Percentiles rank a stretch among this genome's conserved stretches.
Conservation (phyloP, 2,113 vertebrate genomes). For the Poeciliopsis retropinna region DNA sequence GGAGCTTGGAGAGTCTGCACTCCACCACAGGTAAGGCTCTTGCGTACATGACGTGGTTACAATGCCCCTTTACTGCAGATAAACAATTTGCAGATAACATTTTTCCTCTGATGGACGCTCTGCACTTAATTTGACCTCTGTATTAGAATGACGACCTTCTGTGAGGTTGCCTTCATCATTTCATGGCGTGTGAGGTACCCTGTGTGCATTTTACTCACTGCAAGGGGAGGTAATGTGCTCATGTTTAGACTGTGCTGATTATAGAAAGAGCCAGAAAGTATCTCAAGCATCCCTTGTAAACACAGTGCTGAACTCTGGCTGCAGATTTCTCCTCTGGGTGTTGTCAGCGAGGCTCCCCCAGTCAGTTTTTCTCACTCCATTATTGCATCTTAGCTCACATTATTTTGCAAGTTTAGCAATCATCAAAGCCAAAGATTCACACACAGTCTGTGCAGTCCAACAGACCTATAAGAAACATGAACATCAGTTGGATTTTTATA, state of each 20-base stretch:
- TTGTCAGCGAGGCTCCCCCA: too few relatives aligned
- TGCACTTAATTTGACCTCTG: not conserved
- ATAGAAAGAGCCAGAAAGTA: conserved; percentile 20
- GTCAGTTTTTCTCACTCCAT: too few relatives aligned
- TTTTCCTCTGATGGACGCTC: not conserved
- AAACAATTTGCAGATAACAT: not conserved
- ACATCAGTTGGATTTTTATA: too few relatives aligned
- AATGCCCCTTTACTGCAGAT: not conserved
- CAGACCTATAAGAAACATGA: too few relatives aligned
- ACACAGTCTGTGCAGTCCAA: too few relatives aligned
- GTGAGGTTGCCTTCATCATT: not conserved
- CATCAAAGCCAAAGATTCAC: too few relatives aligned
- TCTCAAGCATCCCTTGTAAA: not conserved
- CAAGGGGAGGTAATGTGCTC: not conserved
- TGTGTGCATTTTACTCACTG: too few relatives aligned
- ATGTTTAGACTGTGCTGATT: conserved; percentile 40
- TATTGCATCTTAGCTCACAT: too few relatives aligned
- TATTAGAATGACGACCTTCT: conserved; percentile 4
- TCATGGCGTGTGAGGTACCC: conserved; percentile 1
- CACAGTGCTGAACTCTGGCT: not conserved
- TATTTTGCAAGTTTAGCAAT: too few relatives aligned
- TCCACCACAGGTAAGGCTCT: conserved; percentile 88
- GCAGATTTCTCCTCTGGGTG: too few relatives aligned
- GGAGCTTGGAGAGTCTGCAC: conserved; percentile 96
- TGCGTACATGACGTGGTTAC: not conserved